Evolutionary conservation across 2,113 vertebrate genomes (phyloP).

Genomic region (Abramis brama): DNA sequence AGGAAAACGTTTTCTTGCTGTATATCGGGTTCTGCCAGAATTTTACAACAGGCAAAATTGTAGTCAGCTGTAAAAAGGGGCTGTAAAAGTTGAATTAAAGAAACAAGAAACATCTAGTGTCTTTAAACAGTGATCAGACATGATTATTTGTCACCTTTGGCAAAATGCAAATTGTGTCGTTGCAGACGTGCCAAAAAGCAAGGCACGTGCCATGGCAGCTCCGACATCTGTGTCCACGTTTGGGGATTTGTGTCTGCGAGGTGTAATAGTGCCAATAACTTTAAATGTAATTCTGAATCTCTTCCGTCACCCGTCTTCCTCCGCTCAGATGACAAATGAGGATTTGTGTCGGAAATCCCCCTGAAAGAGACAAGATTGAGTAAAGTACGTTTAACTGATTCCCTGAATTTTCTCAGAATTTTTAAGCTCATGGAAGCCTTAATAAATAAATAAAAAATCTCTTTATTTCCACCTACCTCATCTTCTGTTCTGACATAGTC

Average conservation of each 20-base stretch:
- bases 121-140: conserved; percentile 42
- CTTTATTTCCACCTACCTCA: conserved; percentile 79
- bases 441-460: not conserved
- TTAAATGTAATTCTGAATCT: conserved; percentile 49
- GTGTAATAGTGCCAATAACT: conserved; percentile 65
- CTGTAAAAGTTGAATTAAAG: conserved; percentile 51
- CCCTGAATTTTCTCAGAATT: not conserved
- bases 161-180: conserved; percentile 69
- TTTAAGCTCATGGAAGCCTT: not conserved
- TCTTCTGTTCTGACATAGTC: conserved; percentile 95
- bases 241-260: conserved; percentile 69
- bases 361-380: conserved; percentile 71
- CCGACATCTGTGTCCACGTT: conserved; percentile 46
- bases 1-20: conserved; percentile 66
- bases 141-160: conserved; percentile 72
- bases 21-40: conserved; percentile 55
- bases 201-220: conserved; percentile 62
- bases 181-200: conserved; percentile 53
- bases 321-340: conserved; percentile 92
- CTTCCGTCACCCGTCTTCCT: conserved; percentile 57
- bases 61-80: conserved; percentile 54
- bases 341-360: conserved; percentile 98
- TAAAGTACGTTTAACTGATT: not conserved
- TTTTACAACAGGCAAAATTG: conserved; percentile 29
- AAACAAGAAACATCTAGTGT: conserved; percentile 24